A percentile compares a stretch with the other conserved stretches of the same genome.
Conservation (phyloP, 2,888 invertebrate genomes). For the Platycheirus albimanus region DNA sequence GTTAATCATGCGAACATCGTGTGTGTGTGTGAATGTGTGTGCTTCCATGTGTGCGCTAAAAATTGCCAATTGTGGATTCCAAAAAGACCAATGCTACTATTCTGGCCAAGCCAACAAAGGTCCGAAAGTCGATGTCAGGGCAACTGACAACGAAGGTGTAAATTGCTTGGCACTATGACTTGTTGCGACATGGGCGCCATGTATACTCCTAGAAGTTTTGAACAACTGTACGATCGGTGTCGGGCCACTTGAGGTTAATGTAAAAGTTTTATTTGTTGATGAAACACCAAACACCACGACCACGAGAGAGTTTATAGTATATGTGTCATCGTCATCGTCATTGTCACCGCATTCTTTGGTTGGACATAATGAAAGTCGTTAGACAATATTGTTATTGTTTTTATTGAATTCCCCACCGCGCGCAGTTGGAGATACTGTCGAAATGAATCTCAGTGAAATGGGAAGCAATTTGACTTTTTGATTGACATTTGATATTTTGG, state of each 20-base stretch:
- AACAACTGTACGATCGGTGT: conserved; percentile 32
- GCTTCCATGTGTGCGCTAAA: no score
- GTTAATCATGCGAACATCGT: conserved; percentile 56
- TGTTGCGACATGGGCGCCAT: conserved; percentile 65
- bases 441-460: conserved; percentile 56
- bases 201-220: conserved; percentile 21
- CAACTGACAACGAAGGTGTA: conserved; percentile 61
- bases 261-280: conserved; percentile 55
- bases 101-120: conserved; percentile 10
- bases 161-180: conserved; percentile 58
- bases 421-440: not conserved
- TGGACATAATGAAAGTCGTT: conserved; percentile 37
- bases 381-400: conserved; percentile 3
- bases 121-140: conserved; percentile 65
- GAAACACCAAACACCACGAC: no score
- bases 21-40: conserved; percentile 18
- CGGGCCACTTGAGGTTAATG: conserved; percentile 47
- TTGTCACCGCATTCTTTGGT: conserved; percentile 17
- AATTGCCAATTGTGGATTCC: conserved; percentile 33
- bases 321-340: no score
- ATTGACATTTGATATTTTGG: conserved; percentile 57
- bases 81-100: conserved; percentile 9
- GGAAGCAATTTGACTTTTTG: conserved; percentile 53
- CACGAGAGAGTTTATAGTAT: conserved; percentile 26
- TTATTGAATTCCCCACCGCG: not conserved